Base-by-base conservation (phyloP, 1,140 invertebrate species). In the Drosophila ambigua region DNA sequence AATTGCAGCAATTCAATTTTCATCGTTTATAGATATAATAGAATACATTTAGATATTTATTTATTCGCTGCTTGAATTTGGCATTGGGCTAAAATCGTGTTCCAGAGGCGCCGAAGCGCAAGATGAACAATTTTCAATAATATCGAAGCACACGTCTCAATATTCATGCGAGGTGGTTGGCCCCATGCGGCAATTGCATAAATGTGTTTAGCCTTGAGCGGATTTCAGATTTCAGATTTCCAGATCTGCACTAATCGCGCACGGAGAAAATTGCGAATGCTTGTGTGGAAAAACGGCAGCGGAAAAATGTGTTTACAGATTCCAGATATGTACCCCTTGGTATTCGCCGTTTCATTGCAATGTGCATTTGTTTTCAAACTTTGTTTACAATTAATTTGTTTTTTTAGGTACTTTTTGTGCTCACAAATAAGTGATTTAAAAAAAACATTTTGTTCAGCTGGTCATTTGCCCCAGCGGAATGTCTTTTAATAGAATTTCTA, bases 131-230 rank as follows among this genome's bases (percentile, higher is more conserved):
- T 77, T 64, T 52, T 43, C 43, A 48, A 45, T 43, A 31, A 60
- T 69, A 51, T 44, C 26, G 43, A 61, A 46, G 28, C 46, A 46
- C 24, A 46, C 45, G 61, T 53, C 24, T 53, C 35, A 16, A 57
- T 49, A 53, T 46, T 48, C 43, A 13, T 16, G 48, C 11, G 64
- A 73, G 79, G 79, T 77, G 52, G 58, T 84, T 79, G 79, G 77
- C 79, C 79, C 72, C 67, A 73, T 73, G 65, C 16, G 26, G 48
- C 31, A 68, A 75, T 59, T 84, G 80, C 80, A 84, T 59, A 57
- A 69, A 84, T 73, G 72, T 54, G 45, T 67, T 79, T 72, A 69
- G 68, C 80, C 80, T 84, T 84, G 80, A 72, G 55, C 46, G 57
- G 11, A 20, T 20, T 44, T 23, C 60, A 75, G 62, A 28, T 20